Percentiles rank a stretch among this genome's conserved stretches.
phyloP scores from a whole-genome alignment of 2,113 vertebrate genomes.

The Anoplopoma fimbria region DNA sequence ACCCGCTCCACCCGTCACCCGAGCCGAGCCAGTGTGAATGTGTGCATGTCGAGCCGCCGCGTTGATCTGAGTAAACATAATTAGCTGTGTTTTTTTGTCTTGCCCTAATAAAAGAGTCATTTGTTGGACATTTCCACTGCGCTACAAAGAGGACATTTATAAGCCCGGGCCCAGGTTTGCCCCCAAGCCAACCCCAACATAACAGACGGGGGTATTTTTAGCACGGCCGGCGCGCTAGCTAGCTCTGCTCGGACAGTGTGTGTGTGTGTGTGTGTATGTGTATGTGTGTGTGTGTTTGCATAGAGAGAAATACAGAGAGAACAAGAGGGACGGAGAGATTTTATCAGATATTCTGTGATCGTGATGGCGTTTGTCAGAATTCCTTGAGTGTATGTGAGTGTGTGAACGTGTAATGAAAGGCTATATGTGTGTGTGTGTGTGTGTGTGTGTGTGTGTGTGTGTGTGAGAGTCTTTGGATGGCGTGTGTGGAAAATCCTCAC shows the following conservation, averaged over 20 bases:
- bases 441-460: slow-evolving; percentile 3
- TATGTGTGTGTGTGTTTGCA: slow-evolving; percentile 33
- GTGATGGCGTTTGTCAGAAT: slow-evolving; percentile 27
- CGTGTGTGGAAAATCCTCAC: slow-evolving; percentile 77
- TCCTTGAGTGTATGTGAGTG: background rate
- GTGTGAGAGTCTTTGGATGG: slow-evolving; percentile 26
- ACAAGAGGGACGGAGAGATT: slow-evolving; percentile 42
- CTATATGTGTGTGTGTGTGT: background rate
- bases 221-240: slow-evolving; percentile 75
- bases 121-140: slow-evolving; percentile 98
- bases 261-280: slow-evolving; percentile 49
- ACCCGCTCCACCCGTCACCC: background rate
- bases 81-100: slow-evolving; percentile 97
- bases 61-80: slow-evolving; percentile 98
- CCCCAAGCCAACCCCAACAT: slow-evolving; percentile 91
- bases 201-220: slow-evolving; percentile 97
- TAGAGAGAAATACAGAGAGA: slow-evolving; percentile 3
- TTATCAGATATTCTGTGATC: slow-evolving; percentile 53
- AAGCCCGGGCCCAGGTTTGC: slow-evolving; percentile 84
- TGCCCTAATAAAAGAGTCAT: slow-evolving; percentile 98
- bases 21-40: slow-evolving; percentile 26
- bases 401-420: background rate
- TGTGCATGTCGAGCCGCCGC: slow-evolving; percentile 83
- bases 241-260: slow-evolving; percentile 81
- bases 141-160: slow-evolving; percentile 99